Conservation (phyloP, 2,888 invertebrate genomes). For the Empis stercorea region DNA sequence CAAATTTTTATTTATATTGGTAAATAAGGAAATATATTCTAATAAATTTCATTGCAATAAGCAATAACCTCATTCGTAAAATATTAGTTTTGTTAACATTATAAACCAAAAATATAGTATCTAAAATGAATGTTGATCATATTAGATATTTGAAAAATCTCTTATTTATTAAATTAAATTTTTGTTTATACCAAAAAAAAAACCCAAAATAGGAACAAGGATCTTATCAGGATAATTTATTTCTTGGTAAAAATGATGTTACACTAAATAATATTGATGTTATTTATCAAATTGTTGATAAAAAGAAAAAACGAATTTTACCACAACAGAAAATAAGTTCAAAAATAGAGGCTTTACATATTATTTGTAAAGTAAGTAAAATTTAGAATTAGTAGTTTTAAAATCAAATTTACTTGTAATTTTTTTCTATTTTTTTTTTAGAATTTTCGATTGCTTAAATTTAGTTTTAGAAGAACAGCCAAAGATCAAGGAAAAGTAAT, state of each 20-base stretch:
- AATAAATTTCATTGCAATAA: too few relatives aligned
- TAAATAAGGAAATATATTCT: too few relatives aligned
- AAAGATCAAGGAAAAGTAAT: conserved; percentile 68
- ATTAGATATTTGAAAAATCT: too few relatives aligned
- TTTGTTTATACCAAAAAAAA: too few relatives aligned
- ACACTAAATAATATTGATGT: conserved; percentile 35
- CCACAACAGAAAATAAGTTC: conserved; percentile 31
- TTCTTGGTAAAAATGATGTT: conserved; percentile 31
- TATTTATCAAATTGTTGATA: conserved; percentile 29
- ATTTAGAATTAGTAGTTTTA: neutral
- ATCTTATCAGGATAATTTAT: conserved; percentile 29
- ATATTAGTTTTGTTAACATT: too few relatives aligned
- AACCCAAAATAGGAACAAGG: conserved; percentile 13
- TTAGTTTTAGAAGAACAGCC: conserved; percentile 74
- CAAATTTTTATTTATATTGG: too few relatives aligned
- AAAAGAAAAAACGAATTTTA: conserved; percentile 28
- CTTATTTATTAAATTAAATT: too few relatives aligned
- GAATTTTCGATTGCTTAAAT: conserved; percentile 79
- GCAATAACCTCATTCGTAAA: too few relatives aligned
- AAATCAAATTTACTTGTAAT: conserved; percentile 9
- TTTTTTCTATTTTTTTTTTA: conserved; percentile 35
- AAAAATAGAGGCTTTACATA: conserved; percentile 32
- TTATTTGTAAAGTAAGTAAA: conserved; percentile 28
- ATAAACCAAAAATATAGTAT: too few relatives aligned
- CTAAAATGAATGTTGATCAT: too few relatives aligned